Evolutionary conservation across 1,140 invertebrate species (phyloP).

Genomic region (Riptortus pedestris): DNA sequence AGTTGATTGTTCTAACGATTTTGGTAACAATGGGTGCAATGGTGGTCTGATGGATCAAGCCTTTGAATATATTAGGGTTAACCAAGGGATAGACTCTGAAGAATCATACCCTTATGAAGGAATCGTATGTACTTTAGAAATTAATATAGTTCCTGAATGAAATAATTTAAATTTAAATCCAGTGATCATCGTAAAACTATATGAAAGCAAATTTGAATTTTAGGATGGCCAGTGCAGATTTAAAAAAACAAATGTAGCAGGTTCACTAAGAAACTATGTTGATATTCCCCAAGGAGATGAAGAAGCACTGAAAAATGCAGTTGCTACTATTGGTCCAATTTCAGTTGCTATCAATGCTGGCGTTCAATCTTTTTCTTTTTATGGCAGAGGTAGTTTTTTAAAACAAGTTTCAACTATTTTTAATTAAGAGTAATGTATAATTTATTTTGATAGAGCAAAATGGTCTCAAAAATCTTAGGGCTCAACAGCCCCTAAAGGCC

Average conservation of each 20-base stretch:
- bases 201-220: background rate
- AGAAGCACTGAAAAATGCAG: conserved; percentile 57
- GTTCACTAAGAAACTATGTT: conserved; percentile 67
- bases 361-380: conserved; percentile 52
- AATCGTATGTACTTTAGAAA: conserved; percentile 27
- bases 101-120: conserved; percentile 47
- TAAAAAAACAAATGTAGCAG: conserved; percentile 49
- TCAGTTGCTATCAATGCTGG: conserved; percentile 80
- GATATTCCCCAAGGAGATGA: conserved; percentile 58
- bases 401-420: conserved; percentile 18
- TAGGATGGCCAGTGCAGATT: conserved; percentile 24
- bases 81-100: conserved; percentile 56
- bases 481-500: too few species aligned
- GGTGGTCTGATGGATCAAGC: conserved; percentile 52
- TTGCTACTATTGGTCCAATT: conserved; percentile 81
- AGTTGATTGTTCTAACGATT: conserved; percentile 50
- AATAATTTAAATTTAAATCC: conserved; percentile 15
- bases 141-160: background rate
- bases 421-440: background rate
- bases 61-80: conserved; percentile 50
- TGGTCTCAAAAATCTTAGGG: too few species aligned
- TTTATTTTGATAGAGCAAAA: background rate
- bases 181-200: background rate
- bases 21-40: conserved; percentile 53
- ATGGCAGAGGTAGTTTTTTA: conserved; percentile 39